These are phyloP conservation scores for Mastomys coucha DNA, from an alignment of 2,113 vertebrate genomes.

Conservation along the genomic window DNA sequence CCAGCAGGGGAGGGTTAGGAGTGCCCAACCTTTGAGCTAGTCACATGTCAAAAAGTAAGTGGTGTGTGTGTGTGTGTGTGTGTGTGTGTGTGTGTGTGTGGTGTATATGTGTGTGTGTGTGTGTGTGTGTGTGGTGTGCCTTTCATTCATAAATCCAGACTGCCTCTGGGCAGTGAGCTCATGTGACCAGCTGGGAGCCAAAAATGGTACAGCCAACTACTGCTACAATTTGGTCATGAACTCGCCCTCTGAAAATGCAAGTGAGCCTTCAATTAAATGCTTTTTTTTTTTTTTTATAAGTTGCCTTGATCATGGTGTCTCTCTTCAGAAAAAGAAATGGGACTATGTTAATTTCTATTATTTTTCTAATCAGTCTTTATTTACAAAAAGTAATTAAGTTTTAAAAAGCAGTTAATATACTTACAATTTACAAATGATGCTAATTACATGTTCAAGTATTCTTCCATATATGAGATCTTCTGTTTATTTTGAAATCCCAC, in stretches of 20 bases:
- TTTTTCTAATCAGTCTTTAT: not conserved
- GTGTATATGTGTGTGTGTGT: too few species aligned
- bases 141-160: too few species aligned
- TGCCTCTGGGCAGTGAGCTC: too few species aligned
- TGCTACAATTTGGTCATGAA: too few species aligned
- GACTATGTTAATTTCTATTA: not conserved
- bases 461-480: not conserved
- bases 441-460: slow-evolving; percentile 1
- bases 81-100: too few species aligned
- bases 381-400: not conserved
- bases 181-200: too few species aligned
- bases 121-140: too few species aligned
- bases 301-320: not conserved
- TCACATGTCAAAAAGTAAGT: too few species aligned
- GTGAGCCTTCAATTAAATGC: not conserved
- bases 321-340: not conserved
- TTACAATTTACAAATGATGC: not conserved
- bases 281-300: not conserved
- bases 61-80: too few species aligned
- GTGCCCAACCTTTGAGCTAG: too few species aligned
- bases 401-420: not conserved
- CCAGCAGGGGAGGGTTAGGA: too few species aligned
- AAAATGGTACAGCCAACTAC: too few species aligned
- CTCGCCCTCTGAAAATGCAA: not conserved
- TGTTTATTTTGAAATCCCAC: not conserved